Evolutionary conservation across 2,888 invertebrate genomes (phyloP).

Genomic region (Athalia cordata): DNA sequence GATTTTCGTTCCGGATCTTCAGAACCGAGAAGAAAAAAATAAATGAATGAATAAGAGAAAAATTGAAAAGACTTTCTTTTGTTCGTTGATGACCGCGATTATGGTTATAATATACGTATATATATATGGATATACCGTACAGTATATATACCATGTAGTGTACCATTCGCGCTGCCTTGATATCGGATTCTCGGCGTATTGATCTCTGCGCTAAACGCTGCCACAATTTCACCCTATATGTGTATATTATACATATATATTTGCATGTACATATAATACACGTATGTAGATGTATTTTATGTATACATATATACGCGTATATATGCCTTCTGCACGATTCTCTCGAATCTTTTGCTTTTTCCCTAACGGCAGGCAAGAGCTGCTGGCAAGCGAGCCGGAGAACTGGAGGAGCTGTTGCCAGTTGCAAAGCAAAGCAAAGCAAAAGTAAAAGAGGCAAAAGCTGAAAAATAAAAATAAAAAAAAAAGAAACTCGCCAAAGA

Average conservation of each 20-base stretch:
- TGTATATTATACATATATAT: neutral
- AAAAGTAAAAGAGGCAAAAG: too few species aligned
- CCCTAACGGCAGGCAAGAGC: neutral
- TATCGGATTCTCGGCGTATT: conserved; percentile 20
- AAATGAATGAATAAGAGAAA: neutral
- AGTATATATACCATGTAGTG: neutral
- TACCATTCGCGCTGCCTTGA: neutral
- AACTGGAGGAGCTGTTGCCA: too few species aligned
- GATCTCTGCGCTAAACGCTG: conserved; percentile 22
- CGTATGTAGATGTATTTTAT: neutral
- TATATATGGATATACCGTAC: neutral
- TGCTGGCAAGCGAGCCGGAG: too few species aligned
- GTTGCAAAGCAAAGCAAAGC: too few species aligned
- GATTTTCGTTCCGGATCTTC: neutral
- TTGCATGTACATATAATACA: neutral
- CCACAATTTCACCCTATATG: neutral
- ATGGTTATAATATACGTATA: neutral
- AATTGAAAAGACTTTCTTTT: neutral
- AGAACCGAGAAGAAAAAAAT: neutral
- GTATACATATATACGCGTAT: neutral
- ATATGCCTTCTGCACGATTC: neutral
- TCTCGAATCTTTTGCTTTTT: neutral
- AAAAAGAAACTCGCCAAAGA: neutral
- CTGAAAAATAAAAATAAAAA: too few species aligned
- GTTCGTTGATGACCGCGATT: too few species aligned